Base-by-base conservation (phyloP, 1,140 invertebrate species). In the Macrotrachela quadricornifera region DNA sequence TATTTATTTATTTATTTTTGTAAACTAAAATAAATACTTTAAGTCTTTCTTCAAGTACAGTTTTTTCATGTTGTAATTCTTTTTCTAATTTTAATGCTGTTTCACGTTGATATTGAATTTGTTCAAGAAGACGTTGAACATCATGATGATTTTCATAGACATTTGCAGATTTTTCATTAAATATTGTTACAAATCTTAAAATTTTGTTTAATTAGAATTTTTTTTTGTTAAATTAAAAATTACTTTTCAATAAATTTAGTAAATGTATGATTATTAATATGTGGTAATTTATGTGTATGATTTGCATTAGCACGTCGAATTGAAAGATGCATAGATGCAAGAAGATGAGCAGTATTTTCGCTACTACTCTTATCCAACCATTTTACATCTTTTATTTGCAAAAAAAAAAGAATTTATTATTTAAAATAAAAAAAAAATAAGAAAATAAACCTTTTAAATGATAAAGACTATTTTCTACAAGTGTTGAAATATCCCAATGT, bases 171-270 rank as follows among this genome's bases (percentile, higher is more conserved):
- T 62, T 60, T 10, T 51, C 51, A 46, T 58, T 61, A 8, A 65
- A 61, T n/a, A 68, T 53, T 1, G 61, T 63, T 39, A 68, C 67
- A 56, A 65, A 69, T 50, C 67, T 69, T 57, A 14, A 58, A 58
- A 14, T 40, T 46, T 41, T 39, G 36, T 46, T 14, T 0, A 14
- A 10, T 36, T 21, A 44, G 10, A 30, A 30, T 30, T 30, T 30
- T 30, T 30, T 8, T n/a, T n/a, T n/a, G 12, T 42, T 12, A 42
- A 42, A 42, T 10, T 11, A 47, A 21, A 16, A 54, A 54, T 56
- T 53, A 68, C 64, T 61, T 66, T 53, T 65, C 62, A 11, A 69
- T 62, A 64, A 69, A 70, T 57, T 66, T 68, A 45, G 67, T 64
- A 58, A 62, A 70, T 10, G 61, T 59, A 15, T 65, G 61, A 57